Conservation (phyloP, 2,797 vertebrate genomes). For the Psittacula derbiana region DNA sequence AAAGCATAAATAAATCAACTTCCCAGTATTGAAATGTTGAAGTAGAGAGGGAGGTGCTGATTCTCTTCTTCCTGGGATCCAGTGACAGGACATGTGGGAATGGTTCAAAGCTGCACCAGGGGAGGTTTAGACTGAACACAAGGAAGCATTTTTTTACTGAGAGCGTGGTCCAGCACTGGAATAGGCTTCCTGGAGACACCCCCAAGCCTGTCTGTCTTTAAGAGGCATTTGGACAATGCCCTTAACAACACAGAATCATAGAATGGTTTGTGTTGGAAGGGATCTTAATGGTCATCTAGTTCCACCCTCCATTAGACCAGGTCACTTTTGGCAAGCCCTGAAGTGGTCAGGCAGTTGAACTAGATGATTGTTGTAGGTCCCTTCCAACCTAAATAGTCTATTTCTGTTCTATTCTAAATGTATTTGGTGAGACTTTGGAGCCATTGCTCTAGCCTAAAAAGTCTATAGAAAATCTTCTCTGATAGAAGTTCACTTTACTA, state of each 20-base stretch:
- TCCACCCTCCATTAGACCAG: neutral
- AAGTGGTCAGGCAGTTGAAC: neutral
- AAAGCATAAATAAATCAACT: neutral
- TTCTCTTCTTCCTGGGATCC: neutral
- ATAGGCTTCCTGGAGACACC: neutral
- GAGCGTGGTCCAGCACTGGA: neutral
- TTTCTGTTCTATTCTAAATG: neutral
- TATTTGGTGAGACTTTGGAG: neutral
- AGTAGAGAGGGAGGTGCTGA: neutral
- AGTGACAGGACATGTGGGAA: neutral
- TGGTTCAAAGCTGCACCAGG: neutral
- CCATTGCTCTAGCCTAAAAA: neutral
- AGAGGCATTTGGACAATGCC: neutral
- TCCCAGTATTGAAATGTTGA: neutral
- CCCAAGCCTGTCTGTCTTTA: neutral
- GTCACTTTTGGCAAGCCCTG: neutral
- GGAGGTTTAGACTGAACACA: neutral
- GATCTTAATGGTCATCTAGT: neutral
- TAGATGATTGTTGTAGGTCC: neutral
- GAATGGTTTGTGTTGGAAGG: neutral
- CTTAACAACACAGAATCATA: neutral
- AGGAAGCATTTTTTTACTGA: neutral
- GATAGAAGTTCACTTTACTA: neutral
- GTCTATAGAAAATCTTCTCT: neutral
- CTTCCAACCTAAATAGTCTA: neutral